Evolutionary conservation across 2,797 vertebrate genomes (phyloP), one percentile per base, ranked within the genome.

Genomic region (Gymnodraco acuticeps): DNA sequence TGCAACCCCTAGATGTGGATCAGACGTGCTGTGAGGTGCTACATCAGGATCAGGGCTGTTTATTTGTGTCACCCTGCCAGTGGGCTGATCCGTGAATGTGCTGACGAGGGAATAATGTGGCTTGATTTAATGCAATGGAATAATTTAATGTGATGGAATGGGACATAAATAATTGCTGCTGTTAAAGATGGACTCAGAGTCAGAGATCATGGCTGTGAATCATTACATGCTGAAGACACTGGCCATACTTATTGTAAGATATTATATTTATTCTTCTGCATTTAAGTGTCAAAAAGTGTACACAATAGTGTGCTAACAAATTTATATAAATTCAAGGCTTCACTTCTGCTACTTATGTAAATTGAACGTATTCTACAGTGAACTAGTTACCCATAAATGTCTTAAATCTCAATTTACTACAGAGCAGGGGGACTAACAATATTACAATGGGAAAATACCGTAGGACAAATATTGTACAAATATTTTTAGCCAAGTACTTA

Each of bases 31-130:
- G 76, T 10, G 59, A 73, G 78, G 70, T 68, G 80, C 54, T 62
- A 64, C 31, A 80, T 76, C 72, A 54, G 82, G 72, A 77, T 43
- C 73, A 19, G 69, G 80, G 77, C 61, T 81, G 70, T 80, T 78
- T 69, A 62, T 88, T 78, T 75, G 80, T 77, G 77, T 78, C 75
- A 4, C 23, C 5, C 51, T 27, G 72, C 50, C 47, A 38, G 76
- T 27, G 66, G 73, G 77, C 20, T 47, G 54, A 64, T 70, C 60
- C 51, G 80, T 11, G 48, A 81, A 82, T 81, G 77, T 79, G 81
- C 77, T 83, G 83, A 85, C 33, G 56, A 10, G 56, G 56, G 47
- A 81, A 54, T 59, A 59, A 46, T 43, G 60, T 47, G 48, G 63
- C 62, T 76, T 54, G 48, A 78, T 81, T 76, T 77, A 73, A 67